Evolutionary conservation across 2,113 vertebrate species (phyloP).

Genomic region (Menura novaehollandiae): DNA sequence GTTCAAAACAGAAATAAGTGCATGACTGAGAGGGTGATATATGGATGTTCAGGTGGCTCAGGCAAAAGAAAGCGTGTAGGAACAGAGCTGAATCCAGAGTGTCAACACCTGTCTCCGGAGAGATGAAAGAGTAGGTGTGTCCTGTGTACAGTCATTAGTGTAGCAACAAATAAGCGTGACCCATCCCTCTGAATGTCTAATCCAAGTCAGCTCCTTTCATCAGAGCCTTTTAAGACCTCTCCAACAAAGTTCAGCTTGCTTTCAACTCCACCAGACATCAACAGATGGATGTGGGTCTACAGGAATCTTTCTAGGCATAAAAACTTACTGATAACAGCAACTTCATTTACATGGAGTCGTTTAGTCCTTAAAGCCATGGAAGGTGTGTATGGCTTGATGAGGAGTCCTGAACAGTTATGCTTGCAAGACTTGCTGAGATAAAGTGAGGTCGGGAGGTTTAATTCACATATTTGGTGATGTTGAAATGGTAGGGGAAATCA

Average conservation of each 20-base stretch:
- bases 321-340: neutral
- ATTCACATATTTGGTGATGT: neutral
- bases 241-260: neutral
- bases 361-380: neutral
- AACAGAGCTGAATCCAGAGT: neutral
- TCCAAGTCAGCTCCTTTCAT: neutral
- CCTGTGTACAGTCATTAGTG: neutral
- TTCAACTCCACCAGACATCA: neutral
- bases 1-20: neutral
- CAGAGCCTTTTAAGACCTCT: neutral
- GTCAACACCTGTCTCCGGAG: neutral
- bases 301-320: neutral
- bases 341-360: neutral
- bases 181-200: neutral
- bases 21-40: neutral
- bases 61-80: neutral
- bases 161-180: neutral
- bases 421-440: neutral
- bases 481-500: neutral
- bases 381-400: neutral
- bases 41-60: neutral
- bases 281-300: neutral
- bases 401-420: neutral
- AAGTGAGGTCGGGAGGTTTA: accelerated
- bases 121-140: neutral